Percentiles rank a stretch among this genome's conserved stretches.
These are phyloP conservation scores for Papilio demoleus DNA, from an alignment of 2,888 invertebrate species.

Conservation along the genomic window DNA sequence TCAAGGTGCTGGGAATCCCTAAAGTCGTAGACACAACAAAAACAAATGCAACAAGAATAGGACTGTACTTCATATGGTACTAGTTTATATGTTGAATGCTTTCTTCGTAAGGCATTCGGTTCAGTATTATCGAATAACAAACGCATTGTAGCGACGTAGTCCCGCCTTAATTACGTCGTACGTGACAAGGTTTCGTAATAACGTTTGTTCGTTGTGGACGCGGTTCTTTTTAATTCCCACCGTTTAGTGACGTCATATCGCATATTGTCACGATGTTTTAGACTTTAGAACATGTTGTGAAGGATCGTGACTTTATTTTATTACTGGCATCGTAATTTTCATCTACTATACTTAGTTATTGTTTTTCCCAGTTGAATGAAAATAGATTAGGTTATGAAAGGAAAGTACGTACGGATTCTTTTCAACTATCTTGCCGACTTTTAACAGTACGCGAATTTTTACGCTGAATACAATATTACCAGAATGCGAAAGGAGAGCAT, in stretches of 20 bases:
- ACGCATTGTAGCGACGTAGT: slow-evolving; percentile 24
- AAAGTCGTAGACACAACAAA: too few species aligned
- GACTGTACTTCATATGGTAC: not conserved
- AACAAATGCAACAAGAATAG: too few species aligned
- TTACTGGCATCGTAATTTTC: too few species aligned
- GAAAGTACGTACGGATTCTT: too few species aligned
- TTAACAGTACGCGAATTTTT: too few species aligned
- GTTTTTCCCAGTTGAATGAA: too few species aligned
- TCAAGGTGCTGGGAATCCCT: too few species aligned
- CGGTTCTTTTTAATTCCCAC: slow-evolving; percentile 2
- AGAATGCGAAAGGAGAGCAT: too few species aligned
- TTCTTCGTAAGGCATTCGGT: slow-evolving; percentile 21
- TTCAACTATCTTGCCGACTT: too few species aligned
- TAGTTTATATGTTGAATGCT: slow-evolving; percentile 30
- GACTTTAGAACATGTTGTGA: not conserved
- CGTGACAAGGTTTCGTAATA: slow-evolving; percentile 9
- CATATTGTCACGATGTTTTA: slow-evolving; percentile 11
- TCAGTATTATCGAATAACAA: slow-evolving; percentile 17
- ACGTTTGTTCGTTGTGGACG: slow-evolving; percentile 6
- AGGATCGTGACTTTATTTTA: not conserved
- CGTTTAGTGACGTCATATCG: slow-evolving; percentile 18
- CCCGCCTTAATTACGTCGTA: slow-evolving; percentile 32
- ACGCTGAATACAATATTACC: too few species aligned
- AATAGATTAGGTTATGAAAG: too few species aligned
- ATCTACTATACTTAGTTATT: too few species aligned